These are phyloP conservation scores for Agrochola lota DNA, from an alignment of 2,888 invertebrate genomes.

Conservation along the genomic window DNA sequence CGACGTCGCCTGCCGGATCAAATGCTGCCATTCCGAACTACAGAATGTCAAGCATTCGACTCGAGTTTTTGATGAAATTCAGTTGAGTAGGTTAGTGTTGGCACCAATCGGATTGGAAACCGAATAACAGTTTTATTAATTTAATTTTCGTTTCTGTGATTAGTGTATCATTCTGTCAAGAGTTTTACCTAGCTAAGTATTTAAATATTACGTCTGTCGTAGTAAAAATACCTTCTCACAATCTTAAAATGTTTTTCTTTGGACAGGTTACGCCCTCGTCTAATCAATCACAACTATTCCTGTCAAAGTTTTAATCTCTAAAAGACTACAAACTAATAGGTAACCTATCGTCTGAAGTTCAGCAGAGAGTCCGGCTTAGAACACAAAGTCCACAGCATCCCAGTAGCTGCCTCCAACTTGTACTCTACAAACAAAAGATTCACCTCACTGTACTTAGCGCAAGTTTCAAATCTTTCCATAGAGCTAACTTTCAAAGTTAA, in stretches of 20 bases:
- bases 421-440: conserved; percentile 48
- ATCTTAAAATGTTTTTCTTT: neutral
- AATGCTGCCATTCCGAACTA: conserved; percentile 24
- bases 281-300: neutral
- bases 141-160: no score
- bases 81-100: conserved; percentile 33
- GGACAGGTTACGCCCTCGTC: neutral
- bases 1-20: conserved; percentile 34
- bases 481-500: conserved; percentile 26
- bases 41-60: conserved; percentile 31
- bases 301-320: neutral
- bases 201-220: no score
- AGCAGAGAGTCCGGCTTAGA: neutral
- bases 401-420: conserved; percentile 19
- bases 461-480: conserved; percentile 39
- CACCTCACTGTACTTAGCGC: conserved; percentile 29
- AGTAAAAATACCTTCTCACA: neutral
- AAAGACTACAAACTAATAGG: conserved; percentile 12
- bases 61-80: conserved; percentile 39
- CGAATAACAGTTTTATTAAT: neutral
- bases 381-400: conserved; percentile 9
- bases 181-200: no score
- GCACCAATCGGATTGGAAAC: neutral
- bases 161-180: no score
- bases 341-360: neutral